These are phyloP conservation scores for Phaetusa simplex DNA, from an alignment of 2,113 vertebrate genomes.

Conservation along the genomic window DNA sequence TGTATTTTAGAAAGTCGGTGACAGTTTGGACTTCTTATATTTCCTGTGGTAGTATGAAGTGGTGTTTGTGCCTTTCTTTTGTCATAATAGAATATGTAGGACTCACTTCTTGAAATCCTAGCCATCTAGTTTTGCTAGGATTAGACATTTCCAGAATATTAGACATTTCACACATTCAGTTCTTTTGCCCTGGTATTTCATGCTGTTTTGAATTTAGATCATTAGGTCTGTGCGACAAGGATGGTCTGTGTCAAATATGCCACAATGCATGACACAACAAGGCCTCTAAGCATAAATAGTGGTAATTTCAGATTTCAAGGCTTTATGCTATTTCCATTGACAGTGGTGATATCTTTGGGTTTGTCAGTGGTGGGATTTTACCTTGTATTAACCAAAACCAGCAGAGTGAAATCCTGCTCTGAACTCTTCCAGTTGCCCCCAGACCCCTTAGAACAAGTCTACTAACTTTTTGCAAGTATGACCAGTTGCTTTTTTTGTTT, in stretches of 20 bases:
- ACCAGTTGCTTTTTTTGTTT: not conserved
- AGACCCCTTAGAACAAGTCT: not conserved
- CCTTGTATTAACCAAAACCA: not conserved
- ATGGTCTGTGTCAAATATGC: not conserved
- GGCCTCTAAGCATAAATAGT: not conserved
- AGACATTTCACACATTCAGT: not conserved
- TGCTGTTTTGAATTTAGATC: not conserved
- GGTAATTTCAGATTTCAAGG: not conserved
- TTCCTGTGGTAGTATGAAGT: not conserved
- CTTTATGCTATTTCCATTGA: not conserved
- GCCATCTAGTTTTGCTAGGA: not conserved
- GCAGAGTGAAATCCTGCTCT: not conserved
- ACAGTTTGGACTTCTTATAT: not conserved
- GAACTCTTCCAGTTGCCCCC: not conserved
- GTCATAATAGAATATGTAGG: not conserved
- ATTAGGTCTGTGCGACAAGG: not conserved
- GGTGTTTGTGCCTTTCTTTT: not conserved
- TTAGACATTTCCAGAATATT: not conserved
- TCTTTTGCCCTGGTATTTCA: not conserved
- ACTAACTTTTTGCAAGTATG: not conserved
- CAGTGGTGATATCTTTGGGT: not conserved
- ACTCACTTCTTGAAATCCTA: not conserved
- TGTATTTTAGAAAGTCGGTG: not conserved
- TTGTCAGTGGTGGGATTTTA: not conserved
- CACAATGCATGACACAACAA: not conserved